Evolutionary conservation across 1,140 invertebrate genomes (phyloP), one percentile per base, ranked within the genome.

Genomic region (Tigriopus japonicus): DNA sequence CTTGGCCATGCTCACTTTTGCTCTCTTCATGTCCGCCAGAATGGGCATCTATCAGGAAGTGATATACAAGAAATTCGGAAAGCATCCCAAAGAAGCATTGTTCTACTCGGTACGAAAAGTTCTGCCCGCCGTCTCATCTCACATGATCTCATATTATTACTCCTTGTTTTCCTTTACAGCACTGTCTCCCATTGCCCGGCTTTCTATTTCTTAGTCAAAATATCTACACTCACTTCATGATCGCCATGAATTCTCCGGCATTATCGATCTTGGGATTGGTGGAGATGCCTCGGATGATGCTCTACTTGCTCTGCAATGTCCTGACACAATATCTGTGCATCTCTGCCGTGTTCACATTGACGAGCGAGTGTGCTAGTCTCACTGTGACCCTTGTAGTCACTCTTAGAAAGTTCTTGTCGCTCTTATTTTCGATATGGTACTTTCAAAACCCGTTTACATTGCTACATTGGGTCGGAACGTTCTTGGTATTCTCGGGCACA

Each of bases 1-100:
- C 15, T 90, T 98, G 63, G 70, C 73, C 0, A 78, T 97, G 64
- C 73, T 98, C 12, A 87, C 87, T 0, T 76, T 87, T 62, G 90
- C 91, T 0, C 72, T 99, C 40, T 85, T 98, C 63, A 76, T 95
- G 60, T 96, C 94, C 0, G 91, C 95, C 6, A 76, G 86, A 62
- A 90, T 98, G 86, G 95, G 94, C 1, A 89, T 98, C 62, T 95
- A 86, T 71, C 95, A 98, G 75, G 93, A 99, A 74, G 79, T 79
- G 9, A 72, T 98, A 5, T 91, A 92, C 68, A 74, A 75, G 62
- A 80, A 81, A 60, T 83, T 85, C 73, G 94, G 94, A 55, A 98
- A 97, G 74, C 84, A 95, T 77, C 87, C 94, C 0, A 78, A 81
- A 64, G 95, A 98, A 75, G 89, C 93, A 14, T 73, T 98, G 12